A percentile compares a stretch with the other conserved stretches of the same genome.
Evolutionary conservation across 2,888 invertebrate genomes (phyloP).

Genomic region (Andrena flavipes): DNA sequence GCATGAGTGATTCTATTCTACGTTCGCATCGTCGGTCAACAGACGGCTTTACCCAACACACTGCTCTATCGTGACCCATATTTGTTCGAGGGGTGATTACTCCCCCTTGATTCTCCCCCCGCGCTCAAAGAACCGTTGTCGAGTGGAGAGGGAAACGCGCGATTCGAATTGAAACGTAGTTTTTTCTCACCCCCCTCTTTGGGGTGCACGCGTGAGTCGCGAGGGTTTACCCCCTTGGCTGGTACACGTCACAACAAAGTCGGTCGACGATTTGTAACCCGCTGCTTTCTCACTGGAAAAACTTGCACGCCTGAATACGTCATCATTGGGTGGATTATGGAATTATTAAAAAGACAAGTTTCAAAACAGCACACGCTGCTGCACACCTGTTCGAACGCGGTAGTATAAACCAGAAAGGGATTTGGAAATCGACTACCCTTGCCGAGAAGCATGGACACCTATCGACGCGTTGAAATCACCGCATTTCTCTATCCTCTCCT

Average conservation of each 20-base stretch:
- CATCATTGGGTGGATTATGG: not conserved
- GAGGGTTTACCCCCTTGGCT: not conserved
- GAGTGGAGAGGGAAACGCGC: constrained; percentile 11
- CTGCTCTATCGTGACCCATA: constrained; percentile 77
- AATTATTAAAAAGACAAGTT: not conserved
- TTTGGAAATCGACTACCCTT: not conserved
- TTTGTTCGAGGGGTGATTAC: constrained; percentile 64
- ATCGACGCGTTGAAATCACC: constrained; percentile 16
- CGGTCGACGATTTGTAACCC: constrained; percentile 39
- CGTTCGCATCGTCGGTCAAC: constrained; percentile 42
- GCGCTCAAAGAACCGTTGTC: constrained; percentile 46
- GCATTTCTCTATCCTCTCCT: not conserved
- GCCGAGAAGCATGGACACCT: not conserved
- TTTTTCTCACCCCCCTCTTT: not conserved
- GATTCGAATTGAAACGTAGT: constrained; percentile 57
- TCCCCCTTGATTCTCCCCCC: constrained; percentile 45
- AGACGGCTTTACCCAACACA: constrained; percentile 50
- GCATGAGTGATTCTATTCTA: constrained; percentile 22
- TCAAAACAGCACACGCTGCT: not conserved
- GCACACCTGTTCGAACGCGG: not conserved
- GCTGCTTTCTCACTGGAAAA: not conserved
- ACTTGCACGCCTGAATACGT: constrained; percentile 1
- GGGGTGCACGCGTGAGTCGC: not conserved
- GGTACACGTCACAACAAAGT: constrained; percentile 45
- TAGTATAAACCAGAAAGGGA: not conserved